Base-by-base conservation (phyloP, 2,797 vertebrate species). In the Chrysocyon brachyurus region DNA sequence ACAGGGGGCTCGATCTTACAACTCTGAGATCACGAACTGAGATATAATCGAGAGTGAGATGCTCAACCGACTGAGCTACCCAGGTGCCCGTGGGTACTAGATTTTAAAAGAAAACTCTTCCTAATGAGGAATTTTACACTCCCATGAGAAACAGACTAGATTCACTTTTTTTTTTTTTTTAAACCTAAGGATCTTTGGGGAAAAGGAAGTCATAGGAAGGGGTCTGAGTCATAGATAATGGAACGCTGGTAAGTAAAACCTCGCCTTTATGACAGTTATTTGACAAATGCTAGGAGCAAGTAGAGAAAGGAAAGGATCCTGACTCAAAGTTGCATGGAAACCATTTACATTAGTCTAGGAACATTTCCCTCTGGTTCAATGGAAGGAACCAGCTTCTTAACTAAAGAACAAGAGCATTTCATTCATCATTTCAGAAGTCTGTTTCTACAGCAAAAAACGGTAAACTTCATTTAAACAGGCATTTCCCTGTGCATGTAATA, bases 241-340 rank as follows among this genome's bases (percentile, higher is more conserved):
- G 91, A 73, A 49, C 12, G 66, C 5, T 5, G n/a, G 28, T 61
- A 96, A 97, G 28, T 89, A 31, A 92, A 92, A 49, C 36, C 78
- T 92, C 83, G 61, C 73, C 36, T 94, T 87, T 86, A 84, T 46
- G 92, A 91, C 77, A 94, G 36, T 63, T 52, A 83, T 17, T 77
- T 93, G 83, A 96, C 64, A 96, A 85, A 64, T 57, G 72, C 52
- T 96, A 83, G 78, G 79, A 93, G 70, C 54, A 82, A 96, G n/a
- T 3, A 63, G 5, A 82, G 33, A 4, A 12, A 89, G 90, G 49
- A 64, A 57, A 96, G 0, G 87, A 40, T 72, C 95, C 5, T 64
- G 79, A 93, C 90, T 95, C 26, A 66, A 61, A 87, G 36, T 31
- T 82, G 56, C 93, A 97, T 12, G 16, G 90, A 91, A 87, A 87